Evolutionary conservation across 2,888 invertebrate genomes (phyloP), one percentile per base, ranked within the genome.

Genomic region (Octodonta nipae): DNA sequence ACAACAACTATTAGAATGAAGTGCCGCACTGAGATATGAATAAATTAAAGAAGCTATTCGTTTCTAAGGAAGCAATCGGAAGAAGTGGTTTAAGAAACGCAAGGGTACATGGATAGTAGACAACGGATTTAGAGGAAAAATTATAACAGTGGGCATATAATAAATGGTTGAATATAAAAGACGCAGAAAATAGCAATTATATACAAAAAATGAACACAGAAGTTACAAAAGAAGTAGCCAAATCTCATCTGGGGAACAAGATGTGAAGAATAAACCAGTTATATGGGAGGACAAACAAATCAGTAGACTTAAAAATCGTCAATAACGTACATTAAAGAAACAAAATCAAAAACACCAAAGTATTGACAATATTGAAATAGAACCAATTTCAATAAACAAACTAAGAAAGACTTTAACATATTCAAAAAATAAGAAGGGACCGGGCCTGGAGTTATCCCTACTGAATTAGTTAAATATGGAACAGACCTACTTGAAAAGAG

Each of bases 21-120:
- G 12, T 26, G 26, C 26, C 10, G 26, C 26, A 26, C 5, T 26
- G 26, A 26, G 26, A 26, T 26, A 26, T 26, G 12, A 26, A 26
- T 11, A 10, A 26, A 26, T 26, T 26, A 26, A 26, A 6, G 10
- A 26, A 26, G 26, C 26, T 6, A 26, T 26, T 26, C 26, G 26
- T 10, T 10, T 5, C 26, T 5, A 10, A 26, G 5, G 26, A 26
- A 26, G 6, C 5, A 10, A 26, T 26, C 26, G 10, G 26, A 26
- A 26, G 26, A 26, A 17, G 8, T 6, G 17, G 17, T 17, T 8
- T n/a, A n/a, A n/a, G n/a, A n/a, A n/a, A n/a, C n/a, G n/a, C n/a
- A 20, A 20, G 20, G 20, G 20, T n/a, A 20, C 20, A 20, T 6
- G 20, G n/a, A 20, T 20, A n/a, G n/a, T 20, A n/a, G 20, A 20